phyloP scores from a whole-genome alignment of 2,113 vertebrate species.

The Pristiophorus japonicus region DNA sequence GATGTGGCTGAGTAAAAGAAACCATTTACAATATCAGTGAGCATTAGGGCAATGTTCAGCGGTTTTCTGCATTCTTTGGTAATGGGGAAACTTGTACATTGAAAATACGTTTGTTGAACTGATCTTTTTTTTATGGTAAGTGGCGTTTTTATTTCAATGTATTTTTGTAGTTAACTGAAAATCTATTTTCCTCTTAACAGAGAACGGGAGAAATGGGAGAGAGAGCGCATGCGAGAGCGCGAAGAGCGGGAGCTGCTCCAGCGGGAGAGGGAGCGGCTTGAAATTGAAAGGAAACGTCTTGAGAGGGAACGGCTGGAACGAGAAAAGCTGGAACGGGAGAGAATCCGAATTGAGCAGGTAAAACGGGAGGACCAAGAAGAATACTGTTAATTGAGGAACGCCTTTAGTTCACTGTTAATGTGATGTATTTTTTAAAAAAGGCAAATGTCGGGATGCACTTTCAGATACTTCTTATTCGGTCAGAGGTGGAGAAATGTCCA shows the following conservation, averaged over 20 bases:
- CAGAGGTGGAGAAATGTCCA: not conserved
- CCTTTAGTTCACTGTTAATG: not conserved
- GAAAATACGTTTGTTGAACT: not conserved
- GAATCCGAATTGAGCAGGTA: constrained; percentile 74
- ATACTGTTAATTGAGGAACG: not conserved
- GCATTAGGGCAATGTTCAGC: not conserved
- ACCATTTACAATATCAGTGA: not conserved
- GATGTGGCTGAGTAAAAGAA: not conserved
- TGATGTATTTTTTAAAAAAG: too few species aligned
- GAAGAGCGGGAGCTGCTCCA: constrained; percentile 78
- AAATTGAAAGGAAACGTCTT: constrained; percentile 79
- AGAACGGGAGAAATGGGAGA: constrained; percentile 70
- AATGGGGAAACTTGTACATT: not conserved
- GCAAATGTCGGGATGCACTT: not conserved
- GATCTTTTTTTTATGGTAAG: not conserved
- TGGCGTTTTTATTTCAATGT: not conserved
- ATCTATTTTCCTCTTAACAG: constrained; percentile 41
- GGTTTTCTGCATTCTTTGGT: not conserved
- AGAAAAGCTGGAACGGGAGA: constrained; percentile 81
- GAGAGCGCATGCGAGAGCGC: constrained; percentile 75
- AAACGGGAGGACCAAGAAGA: not conserved
- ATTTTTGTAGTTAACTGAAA: not conserved
- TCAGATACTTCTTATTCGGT: not conserved
- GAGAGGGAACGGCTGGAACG: constrained; percentile 84
- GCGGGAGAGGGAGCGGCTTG: constrained; percentile 73